A percentile compares a stretch with the other conserved stretches of the same genome.
Conservation (phyloP, 2,888 invertebrate genomes). For the Zaprionus lineosus region DNA sequence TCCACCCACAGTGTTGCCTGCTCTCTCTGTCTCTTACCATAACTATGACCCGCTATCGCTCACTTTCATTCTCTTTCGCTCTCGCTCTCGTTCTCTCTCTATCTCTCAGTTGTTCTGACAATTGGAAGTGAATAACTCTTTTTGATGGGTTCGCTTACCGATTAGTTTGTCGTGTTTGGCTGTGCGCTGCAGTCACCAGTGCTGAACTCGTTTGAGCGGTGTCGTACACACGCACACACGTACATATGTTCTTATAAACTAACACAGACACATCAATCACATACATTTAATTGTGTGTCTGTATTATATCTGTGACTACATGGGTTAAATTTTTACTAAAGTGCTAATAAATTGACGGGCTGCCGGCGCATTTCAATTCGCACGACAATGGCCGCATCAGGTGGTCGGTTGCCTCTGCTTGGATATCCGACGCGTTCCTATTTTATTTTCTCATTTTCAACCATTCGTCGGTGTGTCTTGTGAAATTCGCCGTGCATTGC, state of each 20-base stretch:
- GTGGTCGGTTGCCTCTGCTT: constrained; percentile 26
- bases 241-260: no score
- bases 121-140: constrained; percentile 45
- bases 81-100: constrained; percentile 6
- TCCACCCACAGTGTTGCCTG: constrained; percentile 36
- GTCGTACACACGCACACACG: constrained; percentile 19
- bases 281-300: constrained; percentile 20
- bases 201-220: constrained; percentile 17
- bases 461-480: constrained; percentile 43
- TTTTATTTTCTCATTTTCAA: constrained; percentile 6
- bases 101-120: constrained; percentile 5
- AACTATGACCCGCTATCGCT: no score
- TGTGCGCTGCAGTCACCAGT: constrained; percentile 52
- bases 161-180: constrained; percentile 62
- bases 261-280: constrained; percentile 15
- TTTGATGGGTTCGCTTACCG: constrained; percentile 23
- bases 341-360: constrained; percentile 73
- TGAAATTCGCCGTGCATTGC: constrained; percentile 35
- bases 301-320: constrained; percentile 51
- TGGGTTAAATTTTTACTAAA: constrained; percentile 65
- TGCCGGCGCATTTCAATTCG: constrained; percentile 58
- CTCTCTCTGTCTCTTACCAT: constrained; percentile 7
- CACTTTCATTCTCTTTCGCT: constrained; percentile 1
- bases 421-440: constrained; percentile 14
- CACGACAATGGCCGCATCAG: constrained; percentile 55